Percentiles rank a stretch among this genome's conserved stretches.
These are phyloP conservation scores for Zaprionus davidi DNA, from an alignment of 1,140 invertebrate species.

Conservation along the genomic window DNA sequence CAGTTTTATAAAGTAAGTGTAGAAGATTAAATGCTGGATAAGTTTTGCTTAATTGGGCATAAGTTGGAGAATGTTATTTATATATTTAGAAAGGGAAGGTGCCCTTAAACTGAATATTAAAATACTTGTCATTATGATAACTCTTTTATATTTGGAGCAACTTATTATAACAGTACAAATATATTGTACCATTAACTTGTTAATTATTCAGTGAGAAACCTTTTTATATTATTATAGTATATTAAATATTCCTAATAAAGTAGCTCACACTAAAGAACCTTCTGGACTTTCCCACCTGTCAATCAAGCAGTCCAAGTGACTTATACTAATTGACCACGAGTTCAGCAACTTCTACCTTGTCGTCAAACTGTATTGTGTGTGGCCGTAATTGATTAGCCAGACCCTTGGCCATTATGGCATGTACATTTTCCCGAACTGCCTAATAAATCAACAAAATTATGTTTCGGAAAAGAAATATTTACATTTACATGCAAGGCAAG, in stretches of 20 bases:
- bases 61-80: no score
- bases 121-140: no score
- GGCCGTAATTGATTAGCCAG: constrained; percentile 4
- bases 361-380: background rate
- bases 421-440: constrained; percentile 4
- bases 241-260: no score
- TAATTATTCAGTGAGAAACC: no score
- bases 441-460: constrained; percentile 70
- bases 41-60: background rate
- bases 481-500: constrained; percentile 61
- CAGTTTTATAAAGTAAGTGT: background rate
- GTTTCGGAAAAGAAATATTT: constrained; percentile 54
- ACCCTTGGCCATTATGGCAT: background rate
- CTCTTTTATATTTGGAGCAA: no score
- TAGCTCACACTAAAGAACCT: no score
- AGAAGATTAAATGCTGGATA: background rate
- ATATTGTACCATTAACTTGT: no score
- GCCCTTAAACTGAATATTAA: no score
- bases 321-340: background rate
- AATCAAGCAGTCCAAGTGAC: background rate
- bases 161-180: no score
- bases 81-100: no score
- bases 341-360: background rate
- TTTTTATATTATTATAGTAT: no score
- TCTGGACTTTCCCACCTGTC: background rate